Evolutionary conservation across 2,113 vertebrate species (phyloP), one percentile per base, ranked within the genome.

Genomic region (Narcine bancroftii): DNA sequence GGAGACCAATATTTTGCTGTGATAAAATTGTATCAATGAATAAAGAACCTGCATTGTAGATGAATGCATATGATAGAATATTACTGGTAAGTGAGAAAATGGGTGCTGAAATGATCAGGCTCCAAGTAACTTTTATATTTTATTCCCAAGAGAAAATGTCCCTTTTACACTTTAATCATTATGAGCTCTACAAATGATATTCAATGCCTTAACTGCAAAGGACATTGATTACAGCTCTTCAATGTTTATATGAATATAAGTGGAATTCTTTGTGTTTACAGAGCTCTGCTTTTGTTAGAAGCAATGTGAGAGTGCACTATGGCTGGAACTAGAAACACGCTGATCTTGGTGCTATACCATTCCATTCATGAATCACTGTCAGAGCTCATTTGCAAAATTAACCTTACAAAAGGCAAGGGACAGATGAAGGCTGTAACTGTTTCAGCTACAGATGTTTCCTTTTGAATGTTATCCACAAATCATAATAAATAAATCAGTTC

Each of bases 401-500:
- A 89, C 60, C 17, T 89, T 89, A 60, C 85, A 60, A 65, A 87
- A 89, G 85, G 36, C 56, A 89, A 39, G 56, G 63, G 50, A 39
- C 56, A 60, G 60, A 89, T 89, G 60, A 89, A 89, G 33, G 60
- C 56, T 60, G n/a, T 65, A 63, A 65, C n/a, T 65, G 60, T 89
- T 89, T 42, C 60, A 65, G 21, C 36, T 39, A 65, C 85, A 89
- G 85, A 39, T 89, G 85, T 89, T 60, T 89, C 56, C 36, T 89
- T 89, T 65, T 24, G 85, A 89, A 65, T 17, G 26, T 89, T 36
- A 89, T 36, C 53, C 17, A 89, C 85, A 65, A 65, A 65, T 65
- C n/a, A 21, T n/a, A 60, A 36, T 24, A 89, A 89, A 65, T 89
- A 89, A 89, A 65, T 89, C 85, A 89, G 36, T 89, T 36, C 60